Conservation (phyloP, 2,113 vertebrate species). For the Hydropotes inermis region DNA sequence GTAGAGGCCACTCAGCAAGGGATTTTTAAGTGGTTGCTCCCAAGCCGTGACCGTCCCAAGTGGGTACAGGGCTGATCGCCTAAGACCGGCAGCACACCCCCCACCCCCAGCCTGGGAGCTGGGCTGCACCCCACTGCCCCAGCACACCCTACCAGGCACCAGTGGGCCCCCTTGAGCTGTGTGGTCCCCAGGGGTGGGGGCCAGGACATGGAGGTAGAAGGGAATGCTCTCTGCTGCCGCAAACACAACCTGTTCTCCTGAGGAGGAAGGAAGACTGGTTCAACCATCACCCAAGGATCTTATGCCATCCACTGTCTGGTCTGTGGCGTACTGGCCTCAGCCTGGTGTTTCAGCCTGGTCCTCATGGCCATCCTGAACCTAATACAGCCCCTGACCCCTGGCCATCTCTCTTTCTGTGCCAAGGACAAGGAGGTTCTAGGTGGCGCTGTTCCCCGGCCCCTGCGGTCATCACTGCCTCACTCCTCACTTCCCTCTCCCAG, state of each 20-base stretch:
- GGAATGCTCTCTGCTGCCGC: not conserved
- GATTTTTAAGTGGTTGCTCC: not conserved
- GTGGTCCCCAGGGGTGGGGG: constrained; percentile 28
- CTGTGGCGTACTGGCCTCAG: not conserved
- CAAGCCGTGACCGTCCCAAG: not conserved
- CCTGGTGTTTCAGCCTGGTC: not conserved
- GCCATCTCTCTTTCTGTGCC: not conserved
- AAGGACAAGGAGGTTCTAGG: not conserved
- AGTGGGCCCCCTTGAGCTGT: constrained; percentile 52
- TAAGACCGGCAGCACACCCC: not conserved
- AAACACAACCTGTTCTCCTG: constrained; percentile 14
- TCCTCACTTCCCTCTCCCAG: not conserved
- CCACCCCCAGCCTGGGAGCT: not conserved
- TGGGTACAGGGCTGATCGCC: not conserved
- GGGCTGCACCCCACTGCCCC: not conserved
- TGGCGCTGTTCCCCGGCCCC: not conserved
- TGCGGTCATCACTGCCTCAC: not conserved
- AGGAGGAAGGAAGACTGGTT: constrained; percentile 40
- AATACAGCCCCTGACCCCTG: not conserved
- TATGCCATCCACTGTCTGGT: not conserved
- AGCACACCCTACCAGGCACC: not conserved
- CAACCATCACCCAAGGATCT: not conserved
- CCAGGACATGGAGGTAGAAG: constrained; percentile 32
- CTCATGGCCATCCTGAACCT: not conserved
- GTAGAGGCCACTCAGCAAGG: not conserved